Conservation (phyloP, 2,113 vertebrate species). For the Vidua chalybeata region DNA sequence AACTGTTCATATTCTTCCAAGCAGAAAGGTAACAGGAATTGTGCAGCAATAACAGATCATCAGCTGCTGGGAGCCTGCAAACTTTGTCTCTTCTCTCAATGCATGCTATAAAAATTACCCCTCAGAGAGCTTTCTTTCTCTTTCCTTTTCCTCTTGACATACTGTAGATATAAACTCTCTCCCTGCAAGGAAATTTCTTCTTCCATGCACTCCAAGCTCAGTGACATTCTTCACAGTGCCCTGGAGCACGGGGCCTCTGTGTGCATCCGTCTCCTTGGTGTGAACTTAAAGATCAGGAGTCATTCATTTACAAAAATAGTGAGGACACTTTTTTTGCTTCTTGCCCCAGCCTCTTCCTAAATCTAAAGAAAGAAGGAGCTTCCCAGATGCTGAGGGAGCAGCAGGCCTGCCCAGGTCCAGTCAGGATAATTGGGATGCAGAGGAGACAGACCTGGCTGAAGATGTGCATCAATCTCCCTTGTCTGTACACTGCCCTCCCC, state of each 20-base stretch:
- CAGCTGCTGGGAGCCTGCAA: conserved; percentile 5
- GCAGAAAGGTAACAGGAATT: not conserved
- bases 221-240: conserved; percentile 43
- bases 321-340: not conserved
- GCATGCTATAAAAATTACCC: conserved; percentile 2
- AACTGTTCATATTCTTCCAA: not conserved
- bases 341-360: not conserved
- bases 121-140: conserved; percentile 5
- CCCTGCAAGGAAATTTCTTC: conserved; percentile 29
- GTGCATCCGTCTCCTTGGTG: conserved; percentile 2
- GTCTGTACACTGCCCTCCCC: not conserved
- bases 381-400: not conserved
- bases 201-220: conserved; percentile 21
- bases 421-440: not conserved
- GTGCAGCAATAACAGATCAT: not conserved
- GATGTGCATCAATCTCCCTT: not conserved
- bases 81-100: conserved; percentile 8
- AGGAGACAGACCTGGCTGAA: not conserved
- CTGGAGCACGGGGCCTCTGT: not conserved
- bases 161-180: conserved; percentile 3
- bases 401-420: not conserved
- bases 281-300: conserved; percentile 33
- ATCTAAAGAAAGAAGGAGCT: not conserved
- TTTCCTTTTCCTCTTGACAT: conserved; percentile 51
- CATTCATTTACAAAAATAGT: not conserved